Evolutionary conservation across 1,140 invertebrate species (phyloP).

Genomic region (Trichonephila clavipes): DNA sequence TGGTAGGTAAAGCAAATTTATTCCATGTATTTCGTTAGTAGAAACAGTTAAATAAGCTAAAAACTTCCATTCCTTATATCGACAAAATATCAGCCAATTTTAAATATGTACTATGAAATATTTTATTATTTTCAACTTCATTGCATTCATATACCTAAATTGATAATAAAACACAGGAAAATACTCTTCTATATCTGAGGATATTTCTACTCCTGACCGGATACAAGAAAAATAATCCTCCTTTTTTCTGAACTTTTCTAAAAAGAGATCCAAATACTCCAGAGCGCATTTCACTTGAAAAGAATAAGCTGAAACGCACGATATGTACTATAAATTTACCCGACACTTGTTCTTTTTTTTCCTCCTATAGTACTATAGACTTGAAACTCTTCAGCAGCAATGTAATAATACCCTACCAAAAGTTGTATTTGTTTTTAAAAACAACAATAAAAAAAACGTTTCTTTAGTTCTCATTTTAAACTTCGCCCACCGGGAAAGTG

Average conservation of each 20-base stretch:
- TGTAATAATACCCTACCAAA: conserved; percentile 4
- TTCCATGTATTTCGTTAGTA: too few species aligned
- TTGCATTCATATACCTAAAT: too few species aligned
- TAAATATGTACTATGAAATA: too few species aligned
- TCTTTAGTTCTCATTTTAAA: conserved; percentile 30
- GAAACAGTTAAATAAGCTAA: too few species aligned
- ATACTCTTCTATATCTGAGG: neutral
- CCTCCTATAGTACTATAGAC: neutral
- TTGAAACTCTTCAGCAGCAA: neutral
- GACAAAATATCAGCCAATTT: too few species aligned
- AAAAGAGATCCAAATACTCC: neutral
- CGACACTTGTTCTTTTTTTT: neutral
- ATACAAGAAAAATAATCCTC: neutral
- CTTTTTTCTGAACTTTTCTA: neutral
- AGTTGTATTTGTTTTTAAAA: conserved; percentile 20
- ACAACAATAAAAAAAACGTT: neutral
- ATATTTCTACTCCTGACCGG: neutral
- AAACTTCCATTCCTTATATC: too few species aligned
- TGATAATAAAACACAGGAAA: neutral
- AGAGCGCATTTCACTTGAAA: neutral
- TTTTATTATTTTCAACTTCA: too few species aligned
- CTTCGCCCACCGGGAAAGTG: conserved; percentile 2
- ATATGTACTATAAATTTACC: neutral
- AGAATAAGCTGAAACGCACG: neutral
- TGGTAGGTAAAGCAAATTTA: too few species aligned